Conservation (phyloP, 1,140 invertebrate genomes). For the Drosophila sucinea region DNA sequence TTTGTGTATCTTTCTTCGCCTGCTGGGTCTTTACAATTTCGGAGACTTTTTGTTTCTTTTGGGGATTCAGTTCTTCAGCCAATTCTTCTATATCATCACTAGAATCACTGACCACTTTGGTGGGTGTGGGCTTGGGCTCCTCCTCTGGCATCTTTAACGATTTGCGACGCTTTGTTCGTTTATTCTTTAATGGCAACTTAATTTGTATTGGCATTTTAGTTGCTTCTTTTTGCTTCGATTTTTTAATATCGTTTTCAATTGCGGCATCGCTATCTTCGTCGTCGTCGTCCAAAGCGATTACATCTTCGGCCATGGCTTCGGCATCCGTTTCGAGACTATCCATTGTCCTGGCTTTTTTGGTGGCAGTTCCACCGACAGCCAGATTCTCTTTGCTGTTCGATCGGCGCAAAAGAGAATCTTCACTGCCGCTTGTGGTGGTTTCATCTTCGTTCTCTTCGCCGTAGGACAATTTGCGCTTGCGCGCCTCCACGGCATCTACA, state of each 20-base stretch:
- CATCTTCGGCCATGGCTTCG: constrained; percentile 26
- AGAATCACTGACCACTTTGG: constrained; percentile 38
- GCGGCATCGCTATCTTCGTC: constrained; percentile 5
- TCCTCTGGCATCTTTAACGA: constrained; percentile 37
- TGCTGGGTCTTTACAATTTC: neutral
- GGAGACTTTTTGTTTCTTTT: constrained; percentile 52
- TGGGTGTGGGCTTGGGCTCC: neutral
- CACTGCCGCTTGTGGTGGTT: constrained; percentile 72
- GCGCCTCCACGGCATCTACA: constrained; percentile 40
- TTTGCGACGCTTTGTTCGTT: constrained; percentile 67
- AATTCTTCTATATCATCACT: constrained; percentile 66
- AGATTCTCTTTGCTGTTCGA: constrained; percentile 70
- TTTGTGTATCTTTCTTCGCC: neutral
- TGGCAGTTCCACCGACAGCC: constrained; percentile 5
- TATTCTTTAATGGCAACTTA: constrained; percentile 68
- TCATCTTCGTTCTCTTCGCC: constrained; percentile 29
- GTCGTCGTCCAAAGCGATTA: constrained; percentile 56
- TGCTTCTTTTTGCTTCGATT: neutral
- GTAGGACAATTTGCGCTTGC: constrained; percentile 74
- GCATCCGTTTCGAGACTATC: neutral
- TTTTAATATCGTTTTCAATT: neutral
- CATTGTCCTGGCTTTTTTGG: constrained; percentile 53
- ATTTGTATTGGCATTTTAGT: constrained; percentile 54
- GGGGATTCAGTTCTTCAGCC: constrained; percentile 58
- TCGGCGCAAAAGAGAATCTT: constrained; percentile 21